phyloP scores from a whole-genome alignment of 2,113 vertebrate species.

The Lathamus discolor region DNA sequence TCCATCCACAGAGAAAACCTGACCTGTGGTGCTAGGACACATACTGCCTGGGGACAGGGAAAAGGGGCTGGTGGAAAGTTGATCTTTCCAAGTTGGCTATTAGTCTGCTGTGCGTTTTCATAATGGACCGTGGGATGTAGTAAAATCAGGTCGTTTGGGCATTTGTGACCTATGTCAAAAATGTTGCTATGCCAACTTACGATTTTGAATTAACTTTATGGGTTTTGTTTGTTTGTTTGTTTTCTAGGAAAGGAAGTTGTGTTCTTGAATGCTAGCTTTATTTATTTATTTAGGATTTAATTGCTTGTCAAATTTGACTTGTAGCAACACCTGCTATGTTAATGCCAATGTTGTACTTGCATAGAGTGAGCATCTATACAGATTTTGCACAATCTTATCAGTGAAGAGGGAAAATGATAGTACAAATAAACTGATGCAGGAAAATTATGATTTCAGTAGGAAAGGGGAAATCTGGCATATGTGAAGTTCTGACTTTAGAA shows the following conservation, averaged over 20 bases:
- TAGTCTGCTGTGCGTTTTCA: not conserved
- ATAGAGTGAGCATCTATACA: not conserved
- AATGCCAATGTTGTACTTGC: not conserved
- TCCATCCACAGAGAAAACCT: not conserved
- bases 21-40: not conserved
- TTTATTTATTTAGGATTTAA: not conserved
- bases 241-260: not conserved
- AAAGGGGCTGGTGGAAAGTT: not conserved
- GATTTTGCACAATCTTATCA: not conserved
- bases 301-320: not conserved
- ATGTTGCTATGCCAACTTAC: not conserved
- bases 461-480: not conserved
- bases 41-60: not conserved
- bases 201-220: not conserved
- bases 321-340: not conserved
- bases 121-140: not conserved
- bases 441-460: not conserved
- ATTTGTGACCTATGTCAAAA: not conserved
- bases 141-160: not conserved
- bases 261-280: not conserved
- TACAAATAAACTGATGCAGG: not conserved
- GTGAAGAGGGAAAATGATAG: not conserved
- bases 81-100: not conserved
- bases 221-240: no score
- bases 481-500: not conserved